Base-by-base conservation (phyloP, 2,113 vertebrate species). In the Galbula dea region DNA sequence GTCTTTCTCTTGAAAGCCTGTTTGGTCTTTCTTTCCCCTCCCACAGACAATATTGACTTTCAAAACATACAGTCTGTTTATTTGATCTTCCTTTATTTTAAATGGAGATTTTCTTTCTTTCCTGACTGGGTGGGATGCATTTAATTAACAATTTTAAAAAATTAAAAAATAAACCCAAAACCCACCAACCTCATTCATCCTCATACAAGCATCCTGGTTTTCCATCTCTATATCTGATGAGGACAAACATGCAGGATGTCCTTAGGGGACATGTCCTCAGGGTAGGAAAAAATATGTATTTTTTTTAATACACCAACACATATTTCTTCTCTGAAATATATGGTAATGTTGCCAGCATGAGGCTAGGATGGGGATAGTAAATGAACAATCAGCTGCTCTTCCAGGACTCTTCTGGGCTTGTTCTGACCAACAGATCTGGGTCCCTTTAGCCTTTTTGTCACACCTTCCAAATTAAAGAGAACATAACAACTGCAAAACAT, bases 271-370 rank as follows among this genome's bases (percentile, higher is more conserved):
- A 41, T 51, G 43, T 49, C 57, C 41, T 78, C 12, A 71, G 65
- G 39, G 36, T 2, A 88, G 24, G 15, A 62, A 85, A 79, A 80
- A 71, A 58, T 7, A 54, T 7, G 5, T 49, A 17, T 26, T 48
- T 68, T 69, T 39, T 89, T 92, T 88, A 18, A 61, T n/a, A 94
- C 74, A 30, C 29, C 11, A 34, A 49, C 55, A 80, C 84, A 83
- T 91, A 74, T 67, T 85, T 95, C 37, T 87, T 34, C 52, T 91
- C 78, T 91, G 84, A 94, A 94, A 88, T 80, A 63, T 11, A 83
- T 30, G 55, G 55, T 43, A 86, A 26, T 0, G 1, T 85, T 89
- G 55, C 75, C 94, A 92, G 66, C 77, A 62, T n/a, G 58, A 86
- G 66, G 61, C 80, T 86, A 34, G 45, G 49, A 61, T 46, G 48